These are phyloP conservation scores for Lates japonicus DNA, from an alignment of 2,797 vertebrate species.

Conservation along the genomic window DNA sequence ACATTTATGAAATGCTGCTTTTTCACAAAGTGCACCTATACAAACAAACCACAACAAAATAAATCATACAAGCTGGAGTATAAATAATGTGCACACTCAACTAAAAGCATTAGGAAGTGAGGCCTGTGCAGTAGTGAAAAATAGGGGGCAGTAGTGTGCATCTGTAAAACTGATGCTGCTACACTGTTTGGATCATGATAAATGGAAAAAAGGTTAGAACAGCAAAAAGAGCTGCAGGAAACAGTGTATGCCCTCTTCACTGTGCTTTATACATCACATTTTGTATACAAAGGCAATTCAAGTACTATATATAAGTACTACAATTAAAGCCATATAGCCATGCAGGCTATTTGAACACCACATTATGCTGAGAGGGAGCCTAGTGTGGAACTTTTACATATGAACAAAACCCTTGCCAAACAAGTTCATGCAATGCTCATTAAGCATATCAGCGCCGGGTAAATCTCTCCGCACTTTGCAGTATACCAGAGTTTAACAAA, in stretches of 20 bases:
- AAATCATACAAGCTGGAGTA: background rate
- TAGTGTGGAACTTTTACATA: no score
- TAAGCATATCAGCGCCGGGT: no score
- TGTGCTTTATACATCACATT: background rate
- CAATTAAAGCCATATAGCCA: no score
- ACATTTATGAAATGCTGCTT: background rate
- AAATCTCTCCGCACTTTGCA: no score
- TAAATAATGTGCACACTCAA: constrained; percentile 11
- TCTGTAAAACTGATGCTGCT: background rate
- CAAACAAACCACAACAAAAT: background rate
- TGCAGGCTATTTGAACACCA: no score
- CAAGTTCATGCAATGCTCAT: no score
- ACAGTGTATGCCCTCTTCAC: background rate
- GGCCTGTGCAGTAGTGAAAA: background rate
- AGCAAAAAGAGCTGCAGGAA: background rate
- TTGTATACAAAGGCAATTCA: background rate
- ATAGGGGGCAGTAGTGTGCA: constrained; percentile 48
- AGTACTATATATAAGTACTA: background rate
- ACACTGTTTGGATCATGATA: background rate
- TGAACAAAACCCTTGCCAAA: no score
- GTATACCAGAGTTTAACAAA: no score
- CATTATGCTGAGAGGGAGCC: no score
- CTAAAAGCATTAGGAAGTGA: constrained; percentile 17
- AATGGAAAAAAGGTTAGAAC: background rate
- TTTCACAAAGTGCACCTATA: background rate